Base-by-base conservation (phyloP, 2,113 vertebrate genomes). In the Carlito syrichta region DNA sequence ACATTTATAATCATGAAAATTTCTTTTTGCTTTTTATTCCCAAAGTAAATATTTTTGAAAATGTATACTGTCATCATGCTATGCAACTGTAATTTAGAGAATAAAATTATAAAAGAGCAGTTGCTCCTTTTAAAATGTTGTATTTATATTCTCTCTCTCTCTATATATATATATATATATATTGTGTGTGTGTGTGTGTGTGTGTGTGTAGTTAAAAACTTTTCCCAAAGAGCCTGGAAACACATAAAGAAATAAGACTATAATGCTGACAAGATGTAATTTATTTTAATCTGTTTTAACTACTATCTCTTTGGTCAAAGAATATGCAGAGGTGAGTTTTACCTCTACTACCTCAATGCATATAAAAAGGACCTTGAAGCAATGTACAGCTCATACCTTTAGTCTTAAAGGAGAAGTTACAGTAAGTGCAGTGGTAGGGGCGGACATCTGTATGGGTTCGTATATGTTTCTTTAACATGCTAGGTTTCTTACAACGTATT, bases 351-450 rank as follows among this genome's bases (percentile, higher is more conserved):
- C 48, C 40, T 86, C 35, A 63, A 82, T 11, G 27, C 45, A 73
- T 2, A 38, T 5, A 3, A 0, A 5, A 96, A 95, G 8, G 63
- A 90, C 20, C 0, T 10, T 3, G 38, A 14, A 38, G 40, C 19
- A 22, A 45, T 0, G 68, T 87, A 60, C 5, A 38, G 43, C 19
- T 78, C 97, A 12, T 98, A 99, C 99, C 99, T 99, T 99, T 99
- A 0, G 99, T 99, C 98, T 99, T 99, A 98, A 99, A 99, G 97
- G 99, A 99, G 94, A 99, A 99, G 98, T 99, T 99, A 98, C 99
- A 99, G 98, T 99, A 99, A 68, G 99, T 98, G 97, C 99, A 99
- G 97, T 99, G 99, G 98, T 99, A 99, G 1, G 99, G 99, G 92
- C 99, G 99, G 52, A 99, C 99, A 78, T 99, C 99, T 0, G 99